Evolutionary conservation across 2,797 vertebrate species (phyloP).

Genomic region (Alcedo atthis): DNA sequence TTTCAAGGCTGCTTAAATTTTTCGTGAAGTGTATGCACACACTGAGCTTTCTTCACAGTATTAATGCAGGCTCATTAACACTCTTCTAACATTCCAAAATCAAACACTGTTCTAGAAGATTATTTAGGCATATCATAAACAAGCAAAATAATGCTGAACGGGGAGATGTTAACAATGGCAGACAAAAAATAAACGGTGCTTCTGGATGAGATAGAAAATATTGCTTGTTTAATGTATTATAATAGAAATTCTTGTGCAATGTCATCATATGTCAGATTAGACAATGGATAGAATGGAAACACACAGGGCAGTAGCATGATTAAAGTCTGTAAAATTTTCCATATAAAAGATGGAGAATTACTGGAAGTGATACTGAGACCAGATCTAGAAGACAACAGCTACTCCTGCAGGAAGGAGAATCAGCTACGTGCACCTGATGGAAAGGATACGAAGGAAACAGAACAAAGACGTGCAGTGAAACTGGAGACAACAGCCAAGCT

Average conservation of each 20-base stretch:
- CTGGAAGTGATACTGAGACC: not conserved
- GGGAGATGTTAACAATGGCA: not conserved
- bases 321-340: not conserved
- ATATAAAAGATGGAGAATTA: not conserved
- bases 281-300: not conserved
- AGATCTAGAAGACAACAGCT: not conserved
- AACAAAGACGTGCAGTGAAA: not conserved
- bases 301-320: not conserved
- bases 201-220: not conserved
- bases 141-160: not conserved
- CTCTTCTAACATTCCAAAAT: not conserved
- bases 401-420: not conserved
- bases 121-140: not conserved
- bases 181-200: not conserved
- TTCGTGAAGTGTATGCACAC: not conserved
- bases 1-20: conserved; percentile 33
- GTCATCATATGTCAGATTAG: not conserved
- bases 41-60: not conserved
- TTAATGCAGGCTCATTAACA: conserved; percentile 2
- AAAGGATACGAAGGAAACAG: not conserved
- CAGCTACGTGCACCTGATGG: not conserved
- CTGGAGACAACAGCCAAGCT: not conserved
- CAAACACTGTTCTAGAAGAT: conserved; percentile 8
- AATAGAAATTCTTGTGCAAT: not conserved
- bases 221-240: not conserved